Percentiles rank a stretch among this genome's conserved stretches.
Evolutionary conservation across 2,113 vertebrate species (phyloP).

Genomic region (Sula dactylatra): DNA sequence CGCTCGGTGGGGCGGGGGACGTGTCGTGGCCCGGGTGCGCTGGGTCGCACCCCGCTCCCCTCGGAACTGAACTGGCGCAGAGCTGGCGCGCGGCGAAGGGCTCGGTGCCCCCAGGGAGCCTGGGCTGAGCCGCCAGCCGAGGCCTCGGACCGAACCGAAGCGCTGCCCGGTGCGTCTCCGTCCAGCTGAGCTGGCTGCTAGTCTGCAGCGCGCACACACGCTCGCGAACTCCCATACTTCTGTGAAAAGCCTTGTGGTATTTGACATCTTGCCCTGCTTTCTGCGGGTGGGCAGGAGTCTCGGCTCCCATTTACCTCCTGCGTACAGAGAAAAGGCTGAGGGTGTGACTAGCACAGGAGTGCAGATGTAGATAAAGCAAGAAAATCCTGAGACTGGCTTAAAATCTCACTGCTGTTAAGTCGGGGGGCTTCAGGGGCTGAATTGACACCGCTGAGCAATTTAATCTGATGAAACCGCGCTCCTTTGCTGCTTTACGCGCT

Average conservation of each 20-base stretch:
- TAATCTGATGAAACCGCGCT: background rate
- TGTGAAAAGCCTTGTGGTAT: background rate
- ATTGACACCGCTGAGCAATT: fast-evolving
- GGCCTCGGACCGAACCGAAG: no score
- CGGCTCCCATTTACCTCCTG: background rate
- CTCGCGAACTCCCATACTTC: background rate
- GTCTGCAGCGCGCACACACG: background rate
- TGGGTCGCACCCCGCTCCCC: background rate
- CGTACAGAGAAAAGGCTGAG: background rate
- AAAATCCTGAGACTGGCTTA: background rate
- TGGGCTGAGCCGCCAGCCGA: no score
- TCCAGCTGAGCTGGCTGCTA: background rate
- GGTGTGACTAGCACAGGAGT: no score
- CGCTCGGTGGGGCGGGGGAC: background rate
- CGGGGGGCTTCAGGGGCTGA: background rate
- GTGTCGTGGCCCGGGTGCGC: background rate
- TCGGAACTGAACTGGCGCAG: background rate
- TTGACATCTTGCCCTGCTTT: background rate
- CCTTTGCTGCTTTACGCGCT: background rate
- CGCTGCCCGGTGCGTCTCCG: no score
- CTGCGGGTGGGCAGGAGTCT: background rate
- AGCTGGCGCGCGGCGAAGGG: background rate
- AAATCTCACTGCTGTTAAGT: background rate
- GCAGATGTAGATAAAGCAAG: background rate
- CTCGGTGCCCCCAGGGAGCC: background rate